Evolutionary conservation across 1,140 invertebrate genomes (phyloP), one percentile per base, ranked within the genome.

Genomic region (Mya arenaria): DNA sequence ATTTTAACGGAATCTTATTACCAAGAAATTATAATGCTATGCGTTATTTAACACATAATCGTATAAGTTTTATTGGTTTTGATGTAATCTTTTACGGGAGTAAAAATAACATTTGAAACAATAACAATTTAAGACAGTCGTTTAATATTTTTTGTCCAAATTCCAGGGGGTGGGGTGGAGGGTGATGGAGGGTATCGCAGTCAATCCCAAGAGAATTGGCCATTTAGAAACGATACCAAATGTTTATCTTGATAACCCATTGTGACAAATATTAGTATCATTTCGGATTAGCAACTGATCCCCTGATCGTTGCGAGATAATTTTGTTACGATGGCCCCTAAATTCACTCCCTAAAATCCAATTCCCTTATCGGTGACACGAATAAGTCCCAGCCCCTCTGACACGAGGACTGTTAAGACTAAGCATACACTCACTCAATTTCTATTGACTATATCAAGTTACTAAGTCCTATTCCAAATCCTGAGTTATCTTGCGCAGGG

Each of bases 231-330:
- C 48, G 25, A n/a, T 10, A 23, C 17, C 17, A 52, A n/a, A 23
- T 23, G 48, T 52, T 52, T 52, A 52, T 52, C 48, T 23, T 23
- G 10, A 23, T 17, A n/a, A 3, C 56, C 25, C 15, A 34, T 25
- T 74, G 74, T 77, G 60, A 48, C 75, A 58, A 79, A 68, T 68
- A 68, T 56, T 58, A 32, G 63, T 79, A 79, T 79, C 75, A 79
- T 69, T 68, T 60, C 75, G 65, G 74, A 44, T 77, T 52, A 77
- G 34, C 10, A 25, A 25, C 30, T 77, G 41, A 77, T 77, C 74
- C 62, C 58, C 17, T 30, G 74, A 77, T 65, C 60, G 30, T 32
- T 23, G 56, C 13, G 19, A 55, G 62, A 65, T 74, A 74, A 74
- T 44, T 41, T 39, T 28, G 58, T 62, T 41, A 36, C 72, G 28